phyloP scores from a whole-genome alignment of 2,888 invertebrate species.

The Notocelia uddmanniana region DNA sequence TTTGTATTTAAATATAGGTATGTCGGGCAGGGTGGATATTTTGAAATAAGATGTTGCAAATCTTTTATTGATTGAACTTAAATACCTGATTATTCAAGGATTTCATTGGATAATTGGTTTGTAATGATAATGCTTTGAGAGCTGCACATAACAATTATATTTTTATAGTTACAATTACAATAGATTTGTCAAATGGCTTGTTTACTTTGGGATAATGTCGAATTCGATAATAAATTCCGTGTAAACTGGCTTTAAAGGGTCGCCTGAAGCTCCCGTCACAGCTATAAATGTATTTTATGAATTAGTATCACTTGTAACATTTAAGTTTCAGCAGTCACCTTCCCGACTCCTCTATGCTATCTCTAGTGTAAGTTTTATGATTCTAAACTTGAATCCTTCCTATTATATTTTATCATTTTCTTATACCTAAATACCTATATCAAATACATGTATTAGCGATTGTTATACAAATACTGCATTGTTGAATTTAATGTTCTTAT shows the following conservation, averaged over 20 bases:
- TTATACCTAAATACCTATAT: conserved; percentile 39
- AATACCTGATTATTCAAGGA: neutral
- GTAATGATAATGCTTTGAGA: neutral
- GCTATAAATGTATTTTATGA: conserved; percentile 4
- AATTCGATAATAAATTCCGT: neutral
- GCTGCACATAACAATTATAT: neutral
- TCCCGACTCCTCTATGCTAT: conserved; percentile 60
- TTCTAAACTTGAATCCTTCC: conserved; percentile 75
- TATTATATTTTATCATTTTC: conserved; percentile 61
- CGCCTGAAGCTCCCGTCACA: neutral
- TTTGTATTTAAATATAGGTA: conserved; percentile 58
- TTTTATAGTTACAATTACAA: neutral
- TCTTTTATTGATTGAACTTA: neutral
- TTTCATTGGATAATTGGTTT: neutral
- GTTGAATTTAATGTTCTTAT: conserved; percentile 62
- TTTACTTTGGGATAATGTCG: neutral
- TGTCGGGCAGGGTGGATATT: conserved; percentile 37
- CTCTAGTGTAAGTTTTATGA: conserved; percentile 72
- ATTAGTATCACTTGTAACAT: conserved; percentile 19
- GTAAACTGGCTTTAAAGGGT: neutral
- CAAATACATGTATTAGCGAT: conserved; percentile 43
- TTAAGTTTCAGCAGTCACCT: conserved; percentile 22
- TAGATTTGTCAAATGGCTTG: neutral
- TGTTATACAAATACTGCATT: conserved; percentile 57
- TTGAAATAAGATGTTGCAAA: conserved; percentile 17